Evolutionary conservation across 2,113 vertebrate genomes (phyloP), one percentile per base, ranked within the genome.

Genomic region (Sceloporus tristichus): DNA sequence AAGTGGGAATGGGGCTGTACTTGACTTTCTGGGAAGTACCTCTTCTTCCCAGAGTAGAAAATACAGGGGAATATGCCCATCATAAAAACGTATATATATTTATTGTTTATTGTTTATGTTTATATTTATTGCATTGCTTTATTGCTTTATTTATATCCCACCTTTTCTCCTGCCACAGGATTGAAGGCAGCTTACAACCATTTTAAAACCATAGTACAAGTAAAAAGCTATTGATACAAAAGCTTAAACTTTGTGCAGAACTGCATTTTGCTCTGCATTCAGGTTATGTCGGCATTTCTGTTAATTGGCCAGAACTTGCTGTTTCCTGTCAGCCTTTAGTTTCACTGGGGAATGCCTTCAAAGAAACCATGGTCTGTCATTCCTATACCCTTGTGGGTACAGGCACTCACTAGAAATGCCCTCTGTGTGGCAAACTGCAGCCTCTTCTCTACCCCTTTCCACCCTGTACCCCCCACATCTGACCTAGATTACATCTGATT

Each of bases 401-500:
- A 93, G 95, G 93, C 82, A 85, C 54, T 83, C 90, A 91, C 91
- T 93, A 91, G 92, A 92, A 94, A 96, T 93, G 91, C 95, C 94
- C 92, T 91, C 91, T 89, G 89, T 91, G 93, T 93, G 92, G 88
- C 93, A 96, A 96, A 95, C 71, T 59, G 91, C 93, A 87, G 84
- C 81, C 19, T 2, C 42, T 40, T 5, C 1, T 0, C 1, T 2
- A 0, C 13, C 68, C 68, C 66, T 62, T 62, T 13, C 59, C 59
- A 62, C 59, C 66, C 25, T 2, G 6, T 8, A 54, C 23, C 11
- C 1, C 89, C 91, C 91, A 25, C 5, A 94, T 93, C 91, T 90
- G 84, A 95, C 94, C 94, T 96, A 95, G 91, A 96, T 97, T 95
- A 96, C 96, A 95, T 92, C 85, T 90, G 90, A 91, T 93, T 90